Evolutionary conservation across 2,797 vertebrate genomes (phyloP).

Genomic region (Ctenochaetus hawaiiensis): DNA sequence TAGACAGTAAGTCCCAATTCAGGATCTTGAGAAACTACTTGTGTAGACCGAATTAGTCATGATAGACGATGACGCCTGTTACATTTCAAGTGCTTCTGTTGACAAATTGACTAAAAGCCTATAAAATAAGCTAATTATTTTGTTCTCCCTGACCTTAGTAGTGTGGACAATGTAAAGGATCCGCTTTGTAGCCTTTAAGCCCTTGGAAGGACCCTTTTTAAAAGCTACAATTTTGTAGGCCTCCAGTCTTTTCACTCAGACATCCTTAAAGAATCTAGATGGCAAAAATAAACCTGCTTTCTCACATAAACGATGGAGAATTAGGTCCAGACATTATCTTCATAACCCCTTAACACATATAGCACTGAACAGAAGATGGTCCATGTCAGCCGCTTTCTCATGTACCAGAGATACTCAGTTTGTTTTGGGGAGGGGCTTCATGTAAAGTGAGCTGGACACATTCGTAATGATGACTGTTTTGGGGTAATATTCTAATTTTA

Average conservation of each 20-base stretch:
- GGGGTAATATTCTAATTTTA: no score
- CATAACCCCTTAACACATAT: no score
- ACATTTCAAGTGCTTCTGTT: background rate
- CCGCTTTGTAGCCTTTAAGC: background rate
- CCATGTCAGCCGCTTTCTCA: no score
- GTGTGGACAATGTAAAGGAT: background rate
- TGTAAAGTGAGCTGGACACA: no score
- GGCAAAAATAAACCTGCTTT: conserved; percentile 13
- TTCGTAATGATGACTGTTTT: no score
- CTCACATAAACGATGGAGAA: no score
- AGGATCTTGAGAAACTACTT: conserved; percentile 1
- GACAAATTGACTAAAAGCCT: background rate
- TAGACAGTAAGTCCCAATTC: background rate
- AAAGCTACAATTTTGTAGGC: background rate
- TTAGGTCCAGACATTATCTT: no score
- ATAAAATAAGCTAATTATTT: background rate
- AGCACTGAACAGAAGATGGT: no score
- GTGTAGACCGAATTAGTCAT: background rate
- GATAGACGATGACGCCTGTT: background rate
- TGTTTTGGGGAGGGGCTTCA: no score
- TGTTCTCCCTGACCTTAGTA: background rate
- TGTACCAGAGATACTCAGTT: no score
- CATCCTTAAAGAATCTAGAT: background rate
- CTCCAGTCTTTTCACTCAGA: background rate
- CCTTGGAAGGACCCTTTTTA: background rate